Evolutionary conservation across 2,888 invertebrate genomes (phyloP).

Genomic region (Hoplodrina blanda): DNA sequence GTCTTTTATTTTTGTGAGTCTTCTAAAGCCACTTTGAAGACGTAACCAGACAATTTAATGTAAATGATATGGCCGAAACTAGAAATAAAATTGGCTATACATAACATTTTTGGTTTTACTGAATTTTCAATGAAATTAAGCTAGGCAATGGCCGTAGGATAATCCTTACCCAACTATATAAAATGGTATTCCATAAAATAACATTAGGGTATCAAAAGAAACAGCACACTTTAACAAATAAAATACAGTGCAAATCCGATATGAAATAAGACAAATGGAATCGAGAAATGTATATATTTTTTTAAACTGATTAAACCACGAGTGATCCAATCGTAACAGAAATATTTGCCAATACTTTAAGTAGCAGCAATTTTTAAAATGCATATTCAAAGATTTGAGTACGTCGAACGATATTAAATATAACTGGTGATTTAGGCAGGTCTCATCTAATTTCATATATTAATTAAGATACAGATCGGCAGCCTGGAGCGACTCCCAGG

Average conservation of each 20-base stretch:
- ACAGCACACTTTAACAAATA: neutral
- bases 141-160: neutral
- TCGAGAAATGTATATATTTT: neutral
- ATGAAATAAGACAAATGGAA: neutral
- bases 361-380: neutral
- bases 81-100: conserved; percentile 10
- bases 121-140: conserved; percentile 5
- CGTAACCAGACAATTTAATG: conserved; percentile 20
- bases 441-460: conserved; percentile 3
- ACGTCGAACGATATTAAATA: neutral
- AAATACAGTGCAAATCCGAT: neutral
- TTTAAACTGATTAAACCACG: neutral
- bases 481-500: conserved; percentile 34
- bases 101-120: neutral
- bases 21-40: conserved; percentile 9
- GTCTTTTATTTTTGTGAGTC: conserved; percentile 21
- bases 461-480: conserved; percentile 37
- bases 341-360: conserved; percentile 18
- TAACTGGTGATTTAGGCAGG: conserved; percentile 19
- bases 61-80: conserved; percentile 10
- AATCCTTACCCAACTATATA: neutral
- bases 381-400: neutral
- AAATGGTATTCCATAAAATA: neutral
- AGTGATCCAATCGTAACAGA: conserved; percentile 5
- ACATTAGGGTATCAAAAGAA: neutral